Base-by-base conservation (phyloP, 2,797 vertebrate species). In the Chrosomus eos region DNA sequence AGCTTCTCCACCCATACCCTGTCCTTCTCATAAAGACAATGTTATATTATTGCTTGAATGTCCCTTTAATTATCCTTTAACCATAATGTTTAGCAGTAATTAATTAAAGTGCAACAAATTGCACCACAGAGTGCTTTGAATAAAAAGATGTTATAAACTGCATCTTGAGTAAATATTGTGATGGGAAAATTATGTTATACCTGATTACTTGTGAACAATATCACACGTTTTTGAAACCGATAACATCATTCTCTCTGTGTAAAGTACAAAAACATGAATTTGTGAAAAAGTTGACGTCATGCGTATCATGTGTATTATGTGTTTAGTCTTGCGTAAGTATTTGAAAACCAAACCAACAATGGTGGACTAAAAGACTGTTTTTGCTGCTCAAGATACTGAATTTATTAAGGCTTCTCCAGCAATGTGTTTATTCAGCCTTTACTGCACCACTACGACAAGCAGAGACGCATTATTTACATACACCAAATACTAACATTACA, bases 1-100 rank as follows among this genome's bases (percentile, higher is more conserved):
- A 58, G 38, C 68, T 64, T 28, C 76, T 81, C 84, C 87, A 79
- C 86, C 87, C 85, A 81, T 7, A 51, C n/a, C 68, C 68, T 64
- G n/a, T 26, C 36, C 68, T 73, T 16, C 10, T 26, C 31, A 7
- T 16, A 16, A 38, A 53, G 9, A 74, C 26, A 51, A 62, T 73
- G 82, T 45, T 86, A 6, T 70, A 45, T 26, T 48, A 68, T 10
- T 80, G 26, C 51, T 62, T 72, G 68, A 72, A 36, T 58, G 45
- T 36, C 48, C 58, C 28, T 76, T 31, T 82, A 74, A 73, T 74
- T 82, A 74, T 82, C 9, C 55, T 26, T 58, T 45, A 26, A 62
- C 40, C 70, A 36, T 60, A 60, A 40, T 10, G 7, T 60, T 38
- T n/a, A 45, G 14, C 38, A 40, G 36, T 31, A 60, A 72, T 48